A percentile compares a stretch with the other conserved stretches of the same genome.
phyloP scores from a whole-genome alignment of 2,888 invertebrate species.

The Epistrophella euchroma region DNA sequence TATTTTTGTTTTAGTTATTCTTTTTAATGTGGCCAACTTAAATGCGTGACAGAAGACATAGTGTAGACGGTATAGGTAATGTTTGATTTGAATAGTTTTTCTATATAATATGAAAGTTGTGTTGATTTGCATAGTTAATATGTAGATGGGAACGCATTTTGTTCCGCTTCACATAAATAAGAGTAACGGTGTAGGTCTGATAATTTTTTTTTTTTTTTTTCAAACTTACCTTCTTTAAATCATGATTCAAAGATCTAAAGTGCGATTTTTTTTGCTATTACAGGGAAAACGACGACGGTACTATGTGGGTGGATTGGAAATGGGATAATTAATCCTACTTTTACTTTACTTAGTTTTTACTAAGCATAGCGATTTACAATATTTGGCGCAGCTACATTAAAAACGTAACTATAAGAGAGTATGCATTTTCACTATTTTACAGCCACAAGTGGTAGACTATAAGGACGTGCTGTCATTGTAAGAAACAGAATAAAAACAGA shows the following conservation, averaged over 20 bases:
- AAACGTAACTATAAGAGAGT: too few relatives aligned
- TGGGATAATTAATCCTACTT: not conserved
- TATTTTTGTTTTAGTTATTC: not conserved
- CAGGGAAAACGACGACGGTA: not conserved
- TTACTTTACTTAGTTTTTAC: not conserved
- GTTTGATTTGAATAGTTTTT: conserved; percentile 8
- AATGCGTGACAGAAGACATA: conserved; percentile 65
- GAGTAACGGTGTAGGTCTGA: not conserved
- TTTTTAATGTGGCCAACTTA: conserved; percentile 64
- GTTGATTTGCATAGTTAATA: conserved; percentile 7
- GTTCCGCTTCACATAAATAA: conserved; percentile 24
- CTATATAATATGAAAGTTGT: conserved; percentile 2
- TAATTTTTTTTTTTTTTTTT: not conserved
- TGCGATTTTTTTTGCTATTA: not conserved
- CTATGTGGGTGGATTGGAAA: not conserved
- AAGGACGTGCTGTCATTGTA: too few relatives aligned
- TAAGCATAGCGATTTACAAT: not conserved
- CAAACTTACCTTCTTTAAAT: not conserved
- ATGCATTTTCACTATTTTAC: too few relatives aligned
- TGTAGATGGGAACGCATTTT: conserved; percentile 15
- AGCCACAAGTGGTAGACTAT: too few relatives aligned
- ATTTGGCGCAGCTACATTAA: too few relatives aligned
- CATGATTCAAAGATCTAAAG: conserved; percentile 1
- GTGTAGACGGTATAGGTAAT: conserved; percentile 2
- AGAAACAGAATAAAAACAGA: too few relatives aligned